Evolutionary conservation across 2,888 invertebrate genomes (phyloP), one percentile per base, ranked within the genome.

Genomic region (Catonia carolina): DNA sequence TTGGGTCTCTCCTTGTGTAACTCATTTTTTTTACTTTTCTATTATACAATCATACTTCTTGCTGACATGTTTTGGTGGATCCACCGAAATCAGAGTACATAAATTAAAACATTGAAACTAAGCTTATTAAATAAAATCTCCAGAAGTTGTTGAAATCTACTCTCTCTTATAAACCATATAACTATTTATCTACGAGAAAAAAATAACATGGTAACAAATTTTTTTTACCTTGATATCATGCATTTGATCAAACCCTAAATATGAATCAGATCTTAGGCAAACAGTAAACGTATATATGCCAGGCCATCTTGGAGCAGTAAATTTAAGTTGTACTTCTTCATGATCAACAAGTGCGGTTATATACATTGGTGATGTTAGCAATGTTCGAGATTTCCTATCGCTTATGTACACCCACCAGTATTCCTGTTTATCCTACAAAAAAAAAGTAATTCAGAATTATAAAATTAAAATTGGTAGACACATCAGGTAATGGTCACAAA

Each of bases 321-420:
- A 98, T 71, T 93, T 89, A 64, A 99, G 79, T 74, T 95, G 92
- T 64, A 96, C 85, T 77, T 93, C 93, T 76, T 95, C 94, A 65
- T 83, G 77, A 68, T 85, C 83, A 45, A 92, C 88, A 60, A 99
- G 82, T 72, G 91, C 92, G 54, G 97, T 97, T 61, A 98, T 85
- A 70, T 95, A 89, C 70, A 89, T 88, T 39, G 98, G 97, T 64
- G 92, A 87, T 50, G 97, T 93, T 64, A 97, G 81, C 66, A 99
- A 76, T 61, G 89, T 87, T 70, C 86, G 86, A 64, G 89, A 89
- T 75, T 94, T 97, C 67, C 92, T 84, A 76, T 99, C 98, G 74
- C 91, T 90, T 66, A 99, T 88, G 73, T 98, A 99, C 63, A 97
- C 87, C 97, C 98, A 99, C 98, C 99, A 99, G 75, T 89, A 97